phyloP scores from a whole-genome alignment of 2,113 vertebrate species.

The Oryzias javanicus region DNA sequence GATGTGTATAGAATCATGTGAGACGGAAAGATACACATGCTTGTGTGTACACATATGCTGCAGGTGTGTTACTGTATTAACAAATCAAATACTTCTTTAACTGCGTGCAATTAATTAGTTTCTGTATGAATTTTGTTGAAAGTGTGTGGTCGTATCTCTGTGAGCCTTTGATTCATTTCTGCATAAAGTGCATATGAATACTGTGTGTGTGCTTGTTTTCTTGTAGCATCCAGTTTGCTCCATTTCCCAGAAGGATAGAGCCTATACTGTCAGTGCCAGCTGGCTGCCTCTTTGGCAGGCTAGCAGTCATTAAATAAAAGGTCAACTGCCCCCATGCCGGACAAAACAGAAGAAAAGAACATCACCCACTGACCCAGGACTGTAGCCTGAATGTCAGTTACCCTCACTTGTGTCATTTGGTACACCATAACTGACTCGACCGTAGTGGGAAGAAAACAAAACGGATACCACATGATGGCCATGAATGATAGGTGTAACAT shows the following conservation, averaged over 20 bases:
- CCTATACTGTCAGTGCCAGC: slow-evolving; percentile 59
- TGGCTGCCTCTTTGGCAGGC: slow-evolving; percentile 57
- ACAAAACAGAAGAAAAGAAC: slow-evolving; percentile 36
- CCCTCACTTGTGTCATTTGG: slow-evolving; percentile 51
- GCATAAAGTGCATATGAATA: slow-evolving; percentile 14
- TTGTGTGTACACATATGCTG: no score
- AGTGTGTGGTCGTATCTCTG: neutral
- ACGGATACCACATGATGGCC: slow-evolving; percentile 51
- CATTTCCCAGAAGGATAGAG: slow-evolving; percentile 68
- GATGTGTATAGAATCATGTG: no score
- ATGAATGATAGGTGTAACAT: slow-evolving; percentile 57
- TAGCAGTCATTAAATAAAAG: slow-evolving; percentile 56
- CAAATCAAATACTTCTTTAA: no score
- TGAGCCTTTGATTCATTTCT: slow-evolving; percentile 3
- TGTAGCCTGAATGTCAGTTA: slow-evolving; percentile 56
- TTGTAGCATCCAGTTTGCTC: slow-evolving; percentile 42
- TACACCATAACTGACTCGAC: slow-evolving; percentile 42
- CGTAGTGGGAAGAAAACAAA: slow-evolving; percentile 44
- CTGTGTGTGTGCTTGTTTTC: slow-evolving; percentile 24
- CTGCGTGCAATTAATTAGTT: neutral
- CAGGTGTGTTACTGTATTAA: no score
- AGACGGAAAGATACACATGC: no score
- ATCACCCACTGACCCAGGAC: slow-evolving; percentile 71
- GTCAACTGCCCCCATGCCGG: slow-evolving; percentile 58
- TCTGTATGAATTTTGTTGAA: neutral